Conservation (phyloP, 2,888 invertebrate species). For the Antheraea yamamai region DNA sequence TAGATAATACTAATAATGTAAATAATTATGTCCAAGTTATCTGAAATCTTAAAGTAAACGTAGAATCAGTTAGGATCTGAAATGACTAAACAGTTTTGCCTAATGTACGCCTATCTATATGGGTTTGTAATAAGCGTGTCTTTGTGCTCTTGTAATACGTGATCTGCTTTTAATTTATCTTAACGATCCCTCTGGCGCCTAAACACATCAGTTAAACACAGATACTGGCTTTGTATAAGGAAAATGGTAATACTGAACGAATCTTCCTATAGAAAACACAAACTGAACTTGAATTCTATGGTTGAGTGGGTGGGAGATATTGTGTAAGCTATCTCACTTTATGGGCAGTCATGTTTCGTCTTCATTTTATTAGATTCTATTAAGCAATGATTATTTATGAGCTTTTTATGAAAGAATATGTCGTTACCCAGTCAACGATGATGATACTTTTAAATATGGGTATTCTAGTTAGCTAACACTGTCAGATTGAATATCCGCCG, state of each 20-base stretch:
- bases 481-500: not conserved
- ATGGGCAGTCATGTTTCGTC: not conserved
- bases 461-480: not conserved
- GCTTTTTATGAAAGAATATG: not conserved
- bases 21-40: not conserved
- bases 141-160: conserved; percentile 28
- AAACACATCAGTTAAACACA: conserved; percentile 20
- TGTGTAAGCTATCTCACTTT: not conserved
- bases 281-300: not conserved
- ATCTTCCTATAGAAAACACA: not conserved
- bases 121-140: conserved; percentile 14
- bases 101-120: conserved; percentile 9
- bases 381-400: not conserved
- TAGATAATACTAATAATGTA: too few relatives aligned
- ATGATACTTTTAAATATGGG: not conserved
- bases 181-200: conserved; percentile 51
- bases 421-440: not conserved
- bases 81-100: not conserved
- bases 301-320: not conserved
- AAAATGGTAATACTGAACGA: conserved; percentile 1
- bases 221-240: conserved; percentile 14
- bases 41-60: not conserved
- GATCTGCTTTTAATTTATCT: conserved; percentile 63
- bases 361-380: not conserved
- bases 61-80: not conserved